Evolutionary conservation across 2,797 vertebrate species (phyloP).

Genomic region (Parambassis ranga): DNA sequence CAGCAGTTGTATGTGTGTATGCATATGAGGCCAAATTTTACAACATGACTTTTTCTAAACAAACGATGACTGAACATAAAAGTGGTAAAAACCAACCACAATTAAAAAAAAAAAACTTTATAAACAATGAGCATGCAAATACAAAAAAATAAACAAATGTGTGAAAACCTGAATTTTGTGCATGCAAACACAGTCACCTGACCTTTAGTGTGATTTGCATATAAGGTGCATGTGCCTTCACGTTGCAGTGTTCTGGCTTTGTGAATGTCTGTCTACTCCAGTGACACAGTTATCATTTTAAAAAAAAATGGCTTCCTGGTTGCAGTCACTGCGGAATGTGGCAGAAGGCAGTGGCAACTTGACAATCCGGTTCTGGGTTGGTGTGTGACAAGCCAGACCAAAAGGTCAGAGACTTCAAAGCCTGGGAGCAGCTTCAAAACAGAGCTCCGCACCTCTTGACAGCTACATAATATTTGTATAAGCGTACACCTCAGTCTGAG

Average conservation of each 20-base stretch:
- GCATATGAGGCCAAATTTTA: too few relatives aligned
- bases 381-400: slow-evolving; percentile 66
- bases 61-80: too few relatives aligned
- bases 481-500: slow-evolving; percentile 11
- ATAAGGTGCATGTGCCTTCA: too few relatives aligned
- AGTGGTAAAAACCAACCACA: too few relatives aligned
- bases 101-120: too few relatives aligned
- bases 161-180: too few relatives aligned
- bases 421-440: slow-evolving; percentile 63
- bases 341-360: slow-evolving; percentile 64
- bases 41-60: too few relatives aligned
- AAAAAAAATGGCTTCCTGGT: slow-evolving; percentile 33
- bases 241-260: too few relatives aligned
- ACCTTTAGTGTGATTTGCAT: too few relatives aligned
- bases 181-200: too few relatives aligned
- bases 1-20: neutral
- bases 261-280: slow-evolving; percentile 14
- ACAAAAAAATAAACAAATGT: too few relatives aligned
- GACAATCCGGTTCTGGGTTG: slow-evolving; percentile 71
- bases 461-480: slow-evolving; percentile 43
- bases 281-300: slow-evolving; percentile 52
- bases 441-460: slow-evolving; percentile 47
- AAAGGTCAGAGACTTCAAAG: slow-evolving; percentile 79
- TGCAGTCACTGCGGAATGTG: slow-evolving; percentile 54
- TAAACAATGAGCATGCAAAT: too few relatives aligned